Evolutionary conservation across 2,888 invertebrate species (phyloP), one percentile per base, ranked within the genome.

Genomic region (Digitonthophagus gazella): DNA sequence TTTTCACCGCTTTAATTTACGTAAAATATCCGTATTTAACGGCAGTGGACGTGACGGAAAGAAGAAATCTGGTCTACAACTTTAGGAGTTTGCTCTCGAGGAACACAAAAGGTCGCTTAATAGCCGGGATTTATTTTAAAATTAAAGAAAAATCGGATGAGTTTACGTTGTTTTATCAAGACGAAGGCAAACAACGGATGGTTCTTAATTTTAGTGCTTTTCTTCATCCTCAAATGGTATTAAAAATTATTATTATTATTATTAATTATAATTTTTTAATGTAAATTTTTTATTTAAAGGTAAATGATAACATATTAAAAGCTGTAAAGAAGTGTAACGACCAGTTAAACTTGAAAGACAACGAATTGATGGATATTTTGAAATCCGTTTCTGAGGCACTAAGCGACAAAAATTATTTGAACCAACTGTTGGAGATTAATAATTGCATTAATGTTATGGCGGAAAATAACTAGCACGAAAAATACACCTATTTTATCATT

Each of bases 41-140:
- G 66, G 92, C 93, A 63, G 88, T 96, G 66, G 91, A 91, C 80
- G 93, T 96, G 20, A 94, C 96, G 0, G 96, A 96, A 80, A 90
- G 96, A 77, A 89, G 96, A 76, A 96, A 96, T 82, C 84, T 96
- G 77, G 91, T 93, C 16, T 96, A 95, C 85, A 92, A 93, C 78
- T 89, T 92, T 80, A 87, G 93, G 80, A 93, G 93, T 80, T 86
- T 95, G 65, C 84, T 96, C 66, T 89, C 93, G 3, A 88, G 96
- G 66, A 92, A 95, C 82, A 91, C 90, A 73, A 94, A 94, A 77
- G 95, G 95, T 64, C 90, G 91, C 75, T 86, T 95, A 3, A 86
- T 89, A 44, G 94, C 96, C 64, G 96, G 96, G 16, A 84, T 96
- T 69, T 96, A 95, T 83, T 94, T 96, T 81, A 91, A 93, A 58